Evolutionary conservation across 2,113 vertebrate genomes (phyloP), one percentile per base, ranked within the genome.

Genomic region (Lophochroa leadbeateri): DNA sequence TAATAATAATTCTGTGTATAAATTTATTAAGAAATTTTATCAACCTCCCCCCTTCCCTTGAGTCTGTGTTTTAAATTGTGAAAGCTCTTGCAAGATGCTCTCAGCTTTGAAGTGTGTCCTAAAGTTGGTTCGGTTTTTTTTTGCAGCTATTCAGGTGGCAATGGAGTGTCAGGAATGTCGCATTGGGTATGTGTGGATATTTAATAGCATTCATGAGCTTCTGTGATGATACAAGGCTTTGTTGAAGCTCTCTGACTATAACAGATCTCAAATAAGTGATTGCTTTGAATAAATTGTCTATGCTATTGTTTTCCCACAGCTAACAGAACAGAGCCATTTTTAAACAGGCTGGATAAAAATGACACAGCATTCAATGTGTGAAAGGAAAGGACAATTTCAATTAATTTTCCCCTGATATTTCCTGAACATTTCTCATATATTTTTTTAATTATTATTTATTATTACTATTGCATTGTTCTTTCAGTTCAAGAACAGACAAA

Each of bases 221-320:
- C 72, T 0, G 0, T 78, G 84, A 79, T 91, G 77, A 84, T 88
- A 94, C 35, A 76, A 69, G 70, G 72, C 68, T 95, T 92, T 97
- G 80, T 23, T 77, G 65, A 81, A 96, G 43, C 61, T 95, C 55
- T 92, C 86, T 86, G 68, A 68, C 82, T 86, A 11, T 58, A 81
- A 75, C 64, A 92, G 76, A 86, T 90, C 79, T 95, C 88, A 93
- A 82, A 64, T 81, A 81, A 90, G 80, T 75, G 69, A 88, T 81
- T 95, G 55, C 90, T 93, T 90, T 86, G 82, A 88, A 92, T 95
- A 93, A 90, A 94, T 92, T 91, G 28, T 71, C 94, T 91, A 39
- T 2, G 0, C 61, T 83, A 55, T 91, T 96, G 77, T 95, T 96
- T 94, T 95, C 82, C 57, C 33, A 79, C 65, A 57, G 83, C 92